These are phyloP conservation scores for Polylopha cassiicola DNA, from an alignment of 2,888 invertebrate species.

Conservation along the genomic window DNA sequence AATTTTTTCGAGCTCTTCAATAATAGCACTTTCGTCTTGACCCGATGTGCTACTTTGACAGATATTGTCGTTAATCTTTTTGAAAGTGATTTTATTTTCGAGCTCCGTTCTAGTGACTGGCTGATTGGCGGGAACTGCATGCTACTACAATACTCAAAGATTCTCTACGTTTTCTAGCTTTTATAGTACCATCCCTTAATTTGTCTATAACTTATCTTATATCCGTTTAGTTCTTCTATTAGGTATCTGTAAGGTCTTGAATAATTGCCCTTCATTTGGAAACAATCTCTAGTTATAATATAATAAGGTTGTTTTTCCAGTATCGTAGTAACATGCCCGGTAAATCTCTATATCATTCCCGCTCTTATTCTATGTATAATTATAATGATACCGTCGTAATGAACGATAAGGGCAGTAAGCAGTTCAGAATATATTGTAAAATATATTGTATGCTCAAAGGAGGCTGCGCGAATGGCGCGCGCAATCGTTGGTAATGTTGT, in stretches of 20 bases:
- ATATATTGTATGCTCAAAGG: constrained; percentile 55
- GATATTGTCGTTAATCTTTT: constrained; percentile 25
- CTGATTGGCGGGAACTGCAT: constrained; percentile 51
- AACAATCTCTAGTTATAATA: constrained; percentile 4
- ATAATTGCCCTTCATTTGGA: no score
- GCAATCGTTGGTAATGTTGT: constrained; percentile 62
- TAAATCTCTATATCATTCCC: constrained; percentile 62
- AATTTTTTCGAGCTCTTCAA: constrained; percentile 46
- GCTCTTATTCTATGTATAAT: constrained; percentile 57
- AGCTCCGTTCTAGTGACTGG: constrained; percentile 51
- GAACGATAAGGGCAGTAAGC: constrained; percentile 38
- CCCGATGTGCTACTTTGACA: constrained; percentile 11
- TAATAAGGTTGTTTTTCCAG: constrained; percentile 24
- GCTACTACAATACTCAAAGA: constrained; percentile 41
- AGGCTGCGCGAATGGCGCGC: constrained; percentile 46
- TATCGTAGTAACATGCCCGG: constrained; percentile 52
- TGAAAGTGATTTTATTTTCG: constrained; percentile 41
- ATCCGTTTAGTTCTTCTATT: no score
- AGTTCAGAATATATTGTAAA: constrained; percentile 12
- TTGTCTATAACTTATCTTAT: no score
- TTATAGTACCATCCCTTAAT: no score
- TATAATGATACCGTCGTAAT: constrained; percentile 58
- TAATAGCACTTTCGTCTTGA: constrained; percentile 33
- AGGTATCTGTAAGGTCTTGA: no score
- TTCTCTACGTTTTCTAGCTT: neutral